Evolutionary conservation across 2,888 invertebrate genomes (phyloP), one percentile per base, ranked within the genome.

Genomic region (Colostygia pectinataria): DNA sequence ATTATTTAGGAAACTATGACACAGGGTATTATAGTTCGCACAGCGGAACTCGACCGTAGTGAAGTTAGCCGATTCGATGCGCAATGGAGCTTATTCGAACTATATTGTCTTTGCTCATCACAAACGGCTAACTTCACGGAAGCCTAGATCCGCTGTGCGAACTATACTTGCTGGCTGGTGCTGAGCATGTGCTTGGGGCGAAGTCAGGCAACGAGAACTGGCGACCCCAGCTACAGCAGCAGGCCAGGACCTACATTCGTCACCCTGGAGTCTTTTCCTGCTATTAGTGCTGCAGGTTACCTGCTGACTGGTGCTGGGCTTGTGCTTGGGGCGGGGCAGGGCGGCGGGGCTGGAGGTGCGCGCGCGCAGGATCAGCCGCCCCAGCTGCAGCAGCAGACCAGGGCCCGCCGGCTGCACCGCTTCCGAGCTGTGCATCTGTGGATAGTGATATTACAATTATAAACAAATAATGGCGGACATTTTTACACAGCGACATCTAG

Each of bases 331-430:
- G 23, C 23, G n/a, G 38, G 43, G 39, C 14, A 7, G 44, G 65
- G 63, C 40, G 9, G 66, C 59, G 18, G 82, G 83, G 63, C 91
- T 91, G 40, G 91, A 83, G 58, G 91, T 88, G 29, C 93, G 80
- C 34, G 93, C 91, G 70, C 93, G 92, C 61, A 92, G 83, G 60
- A 94, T 91, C 67, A 93, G 86, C 57, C 92, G 83, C 44, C 93
- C 93, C 63, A 94, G 79, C 76, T 92, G 91, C 55, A 91, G 89
- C 57, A 92, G 85, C 41, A 93, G 91, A 63, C 83, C 88, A 28
- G 84, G 84, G 46, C 80, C 74, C 53, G 78, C 68, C 67, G 77
- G 71, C 56, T 80, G 72, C 55, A 65, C 67, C 55, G 82, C 65
- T 68, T 89, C 90, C 66, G 82, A 77, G 77, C 90, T 89, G 79